A percentile compares a stretch with the other conserved stretches of the same genome.
Conservation (phyloP, 53 echinoderm and acorn worm species). For the Apostichopus leukothele region DNA sequence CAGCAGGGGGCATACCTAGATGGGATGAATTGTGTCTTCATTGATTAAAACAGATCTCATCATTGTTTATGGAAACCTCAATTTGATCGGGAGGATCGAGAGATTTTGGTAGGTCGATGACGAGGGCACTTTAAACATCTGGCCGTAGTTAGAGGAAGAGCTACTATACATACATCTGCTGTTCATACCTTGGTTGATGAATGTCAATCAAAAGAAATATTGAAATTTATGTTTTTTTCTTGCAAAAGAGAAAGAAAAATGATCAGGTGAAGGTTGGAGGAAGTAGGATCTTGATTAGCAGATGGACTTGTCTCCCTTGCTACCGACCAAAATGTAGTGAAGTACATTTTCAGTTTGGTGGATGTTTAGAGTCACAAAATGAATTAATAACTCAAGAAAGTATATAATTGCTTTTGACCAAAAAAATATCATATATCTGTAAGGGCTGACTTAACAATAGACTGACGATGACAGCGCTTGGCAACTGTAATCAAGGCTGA, state of each 20-base stretch:
- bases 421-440: no score
- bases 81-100: not conserved
- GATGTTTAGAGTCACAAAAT: no score
- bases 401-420: no score
- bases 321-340: no score
- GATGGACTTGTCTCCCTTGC: no score
- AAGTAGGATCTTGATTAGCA: no score
- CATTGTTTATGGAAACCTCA: not conserved
- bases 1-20: conserved; percentile 7
- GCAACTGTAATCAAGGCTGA: no score
- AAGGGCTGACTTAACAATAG: no score
- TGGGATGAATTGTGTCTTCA: not conserved
- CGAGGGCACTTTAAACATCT: not conserved
- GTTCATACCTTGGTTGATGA: not conserved
- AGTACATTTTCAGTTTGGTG: no score
- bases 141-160: not conserved
- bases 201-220: not conserved
- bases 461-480: no score
- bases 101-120: not conserved
- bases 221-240: not conserved
- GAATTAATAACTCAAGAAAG: no score
- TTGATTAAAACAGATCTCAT: conserved; percentile 15
- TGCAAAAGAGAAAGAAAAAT: not conserved
- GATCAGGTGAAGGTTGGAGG: not conserved
- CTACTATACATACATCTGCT: not conserved